A percentile compares a stretch with the other conserved stretches of the same genome.
phyloP scores from a whole-genome alignment of 2,888 invertebrate species.

The Parnassius glacialis region DNA sequence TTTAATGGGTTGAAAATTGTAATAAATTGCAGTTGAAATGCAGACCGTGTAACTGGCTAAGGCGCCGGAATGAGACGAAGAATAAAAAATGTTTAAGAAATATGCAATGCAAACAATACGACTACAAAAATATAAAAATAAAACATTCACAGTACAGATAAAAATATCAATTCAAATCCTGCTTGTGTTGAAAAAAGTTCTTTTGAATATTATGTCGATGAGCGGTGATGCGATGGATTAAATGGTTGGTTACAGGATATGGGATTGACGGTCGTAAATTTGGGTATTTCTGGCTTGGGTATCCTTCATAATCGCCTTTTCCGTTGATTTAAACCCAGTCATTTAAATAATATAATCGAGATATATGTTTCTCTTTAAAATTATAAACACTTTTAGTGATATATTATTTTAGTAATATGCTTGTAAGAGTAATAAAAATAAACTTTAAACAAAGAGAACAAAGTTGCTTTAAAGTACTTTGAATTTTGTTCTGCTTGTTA shows the following conservation, averaged over 20 bases:
- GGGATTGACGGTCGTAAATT: constrained; percentile 24
- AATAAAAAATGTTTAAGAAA: constrained; percentile 24
- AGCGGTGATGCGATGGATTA: constrained; percentile 9
- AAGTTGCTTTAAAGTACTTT: constrained; percentile 6
- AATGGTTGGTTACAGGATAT: constrained; percentile 14
- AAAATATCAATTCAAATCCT: constrained; percentile 22
- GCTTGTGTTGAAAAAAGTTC: constrained; percentile 13
- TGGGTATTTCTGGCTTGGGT: constrained; percentile 12
- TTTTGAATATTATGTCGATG: constrained; percentile 18
- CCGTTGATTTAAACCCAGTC: constrained; percentile 3
- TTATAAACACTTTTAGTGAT: no score
- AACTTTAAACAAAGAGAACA: background rate
- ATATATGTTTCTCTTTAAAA: no score
- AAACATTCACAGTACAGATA: constrained; percentile 20
- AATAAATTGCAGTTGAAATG: constrained; percentile 25
- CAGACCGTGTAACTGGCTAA: constrained; percentile 15
- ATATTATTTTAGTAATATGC: no score
- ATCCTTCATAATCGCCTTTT: constrained; percentile 1
- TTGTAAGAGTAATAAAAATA: background rate
- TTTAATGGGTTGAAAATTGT: constrained; percentile 24
- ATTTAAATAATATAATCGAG: no score
- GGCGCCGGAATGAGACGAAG: constrained; percentile 21
- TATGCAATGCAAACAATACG: constrained; percentile 24
- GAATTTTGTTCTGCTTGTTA: constrained; percentile 3
- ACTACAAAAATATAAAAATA: constrained; percentile 9